Base-by-base conservation (phyloP, 2,888 invertebrate species). In the Molorchus minor region DNA sequence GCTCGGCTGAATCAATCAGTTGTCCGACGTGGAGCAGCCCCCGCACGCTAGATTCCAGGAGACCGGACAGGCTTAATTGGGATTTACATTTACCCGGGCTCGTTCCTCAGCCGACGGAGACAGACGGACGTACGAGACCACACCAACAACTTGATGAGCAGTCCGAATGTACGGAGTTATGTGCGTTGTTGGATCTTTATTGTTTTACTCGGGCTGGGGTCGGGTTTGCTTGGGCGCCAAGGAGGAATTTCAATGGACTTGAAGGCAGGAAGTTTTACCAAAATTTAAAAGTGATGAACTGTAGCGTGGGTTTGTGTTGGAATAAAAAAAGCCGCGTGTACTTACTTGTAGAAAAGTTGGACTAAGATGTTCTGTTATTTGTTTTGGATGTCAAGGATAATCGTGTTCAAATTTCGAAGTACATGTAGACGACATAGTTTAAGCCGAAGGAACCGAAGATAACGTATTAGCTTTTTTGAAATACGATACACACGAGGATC, bases 1-100 rank as follows among this genome's bases (percentile, higher is more conserved):
- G 76, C 75, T 76, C 70, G 72, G 74, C 67, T 74, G 78, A 79
- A 80, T 79, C 80, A 79, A 79, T 80, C 80, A 80, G 77, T 79
- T 79, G 79, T 79, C 78, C 72, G 73, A 71, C 67, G 73, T 66
- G 69, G 65, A 61, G 65, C 67, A 71, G 72, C 76, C 76, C 75
- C 75, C 73, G 74, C 76, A 68, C 68, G 69, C 73, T 69, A 71
- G 75, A 72, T 73, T 74, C 75, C 76, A 68, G 68, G 62, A 72
- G 69, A 70, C 72, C 69, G 75, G 76, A 77, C 76, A 76, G 73
- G 74, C 76, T 79, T 80, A 79, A 80, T 79, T 80, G 78, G 78
- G 77, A 79, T 79, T 79, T 78, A 78, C 78, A 78, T 78, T 77
- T 77, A 72, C 71, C 72, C 71, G 63, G 72, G 71, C 71, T 76